Conservation (phyloP, 1,140 invertebrate species). For the Brachionus asplanchnoidis region DNA sequence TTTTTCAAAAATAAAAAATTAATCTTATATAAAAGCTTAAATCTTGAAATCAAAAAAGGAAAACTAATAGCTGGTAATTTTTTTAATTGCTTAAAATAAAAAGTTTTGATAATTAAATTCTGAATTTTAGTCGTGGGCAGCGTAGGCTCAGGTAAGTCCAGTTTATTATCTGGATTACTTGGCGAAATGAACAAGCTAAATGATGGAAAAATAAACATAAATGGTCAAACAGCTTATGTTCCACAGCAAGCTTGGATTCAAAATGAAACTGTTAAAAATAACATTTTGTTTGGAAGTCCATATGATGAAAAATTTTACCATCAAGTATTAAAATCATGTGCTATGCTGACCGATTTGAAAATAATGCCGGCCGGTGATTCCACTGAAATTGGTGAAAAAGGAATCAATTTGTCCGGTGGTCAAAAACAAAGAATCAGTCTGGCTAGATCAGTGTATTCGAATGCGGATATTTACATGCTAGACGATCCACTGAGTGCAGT, state of each 20-base stretch:
- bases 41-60: conserved; percentile 7
- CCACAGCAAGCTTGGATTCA: conserved; percentile 66
- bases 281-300: conserved; percentile 64
- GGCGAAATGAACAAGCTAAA: conserved; percentile 79
- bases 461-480: conserved; percentile 58
- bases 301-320: conserved; percentile 60
- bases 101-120: background rate
- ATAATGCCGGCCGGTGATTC: conserved; percentile 39
- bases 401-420: conserved; percentile 52
- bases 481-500: conserved; percentile 61
- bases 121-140: conserved; percentile 78
- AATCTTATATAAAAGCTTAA: background rate
- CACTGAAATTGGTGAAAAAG: conserved; percentile 45
- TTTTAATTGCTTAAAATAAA: background rate
- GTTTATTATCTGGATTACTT: conserved; percentile 74
- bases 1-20: too few relatives aligned
- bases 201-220: conserved; percentile 70
- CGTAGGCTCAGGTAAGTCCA: conserved; percentile 84
- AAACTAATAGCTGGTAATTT: conserved; percentile 19
- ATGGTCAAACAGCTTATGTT: conserved; percentile 68
- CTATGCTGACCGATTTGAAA: conserved; percentile 52
- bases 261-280: conserved; percentile 66
- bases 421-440: conserved; percentile 51
- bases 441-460: conserved; percentile 50
- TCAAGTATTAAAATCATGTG: conserved; percentile 53